These are phyloP conservation scores for Tringa solitaria DNA, from an alignment of 2,113 vertebrate genomes.

Conservation along the genomic window DNA sequence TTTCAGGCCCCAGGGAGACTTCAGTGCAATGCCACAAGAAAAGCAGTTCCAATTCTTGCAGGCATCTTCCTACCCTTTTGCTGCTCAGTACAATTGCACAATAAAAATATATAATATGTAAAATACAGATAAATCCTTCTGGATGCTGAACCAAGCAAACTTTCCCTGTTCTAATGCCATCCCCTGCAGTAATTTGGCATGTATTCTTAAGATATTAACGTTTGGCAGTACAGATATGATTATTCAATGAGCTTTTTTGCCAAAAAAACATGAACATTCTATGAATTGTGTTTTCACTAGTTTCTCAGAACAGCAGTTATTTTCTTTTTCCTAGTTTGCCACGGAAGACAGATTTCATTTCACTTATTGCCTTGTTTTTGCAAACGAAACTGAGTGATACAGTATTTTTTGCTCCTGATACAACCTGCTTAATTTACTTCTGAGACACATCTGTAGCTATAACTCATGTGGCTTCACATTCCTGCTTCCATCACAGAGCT, in stretches of 20 bases:
- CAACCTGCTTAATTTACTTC: background rate
- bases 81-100: background rate
- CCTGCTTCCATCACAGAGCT: background rate
- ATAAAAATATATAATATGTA: background rate
- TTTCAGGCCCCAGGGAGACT: background rate
- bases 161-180: background rate
- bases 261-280: background rate
- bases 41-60: background rate
- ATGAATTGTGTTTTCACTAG: background rate
- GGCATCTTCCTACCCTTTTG: background rate
- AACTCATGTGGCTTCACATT: background rate
- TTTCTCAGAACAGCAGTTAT: background rate
- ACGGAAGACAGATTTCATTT: background rate
- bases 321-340: background rate
- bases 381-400: background rate
- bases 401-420: background rate
- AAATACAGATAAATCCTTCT: background rate
- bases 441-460: background rate
- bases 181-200: background rate
- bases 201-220: background rate
- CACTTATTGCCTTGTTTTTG: background rate
- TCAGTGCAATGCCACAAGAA: background rate
- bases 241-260: background rate
- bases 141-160: background rate
- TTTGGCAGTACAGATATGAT: background rate